phyloP scores from a whole-genome alignment of 2,113 vertebrate species.

The Scartelaos histophorus region DNA sequence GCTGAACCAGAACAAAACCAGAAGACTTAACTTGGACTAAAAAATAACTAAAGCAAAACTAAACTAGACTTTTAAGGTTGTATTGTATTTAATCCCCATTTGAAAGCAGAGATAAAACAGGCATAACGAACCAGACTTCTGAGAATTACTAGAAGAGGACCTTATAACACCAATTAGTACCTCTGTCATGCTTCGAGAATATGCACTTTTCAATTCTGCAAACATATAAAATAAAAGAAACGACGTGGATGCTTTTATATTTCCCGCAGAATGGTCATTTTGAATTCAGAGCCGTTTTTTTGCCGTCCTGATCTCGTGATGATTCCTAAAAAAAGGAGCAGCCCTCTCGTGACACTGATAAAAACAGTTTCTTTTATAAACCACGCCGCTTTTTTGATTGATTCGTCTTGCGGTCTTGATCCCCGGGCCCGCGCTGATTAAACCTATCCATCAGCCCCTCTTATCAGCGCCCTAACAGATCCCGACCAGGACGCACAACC shows the following conservation, averaged over 20 bases:
- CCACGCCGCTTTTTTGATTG: slow-evolving; percentile 68
- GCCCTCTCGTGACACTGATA: slow-evolving; percentile 57
- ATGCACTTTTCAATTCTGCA: too few relatives aligned
- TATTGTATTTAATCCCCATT: too few relatives aligned
- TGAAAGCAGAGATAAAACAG: neutral
- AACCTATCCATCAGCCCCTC: slow-evolving; percentile 76
- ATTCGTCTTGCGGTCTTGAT: slow-evolving; percentile 72
- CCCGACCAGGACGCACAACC: slow-evolving; percentile 70
- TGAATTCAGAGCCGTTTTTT: neutral
- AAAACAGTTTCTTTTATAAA: slow-evolving; percentile 68
- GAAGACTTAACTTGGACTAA: neutral
- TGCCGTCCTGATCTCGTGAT: neutral
- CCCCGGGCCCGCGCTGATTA: slow-evolving; percentile 72
- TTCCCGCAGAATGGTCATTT: neutral
- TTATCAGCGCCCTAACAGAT: slow-evolving; percentile 74
- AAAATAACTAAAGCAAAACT: too few relatives aligned
- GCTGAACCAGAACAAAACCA: neutral
- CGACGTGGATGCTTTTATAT: too few relatives aligned
- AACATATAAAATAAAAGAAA: too few relatives aligned
- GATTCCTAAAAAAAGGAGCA: slow-evolving; percentile 13
- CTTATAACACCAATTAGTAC: too few relatives aligned
- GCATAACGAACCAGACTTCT: neutral
- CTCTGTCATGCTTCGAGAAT: too few relatives aligned
- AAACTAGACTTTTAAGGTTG: too few relatives aligned
- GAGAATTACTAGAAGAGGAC: too few relatives aligned